Percentiles rank a stretch among this genome's conserved stretches.
These are phyloP conservation scores for Nasonia longicornis DNA, from an alignment of 1,140 invertebrate species.

Conservation along the genomic window DNA sequence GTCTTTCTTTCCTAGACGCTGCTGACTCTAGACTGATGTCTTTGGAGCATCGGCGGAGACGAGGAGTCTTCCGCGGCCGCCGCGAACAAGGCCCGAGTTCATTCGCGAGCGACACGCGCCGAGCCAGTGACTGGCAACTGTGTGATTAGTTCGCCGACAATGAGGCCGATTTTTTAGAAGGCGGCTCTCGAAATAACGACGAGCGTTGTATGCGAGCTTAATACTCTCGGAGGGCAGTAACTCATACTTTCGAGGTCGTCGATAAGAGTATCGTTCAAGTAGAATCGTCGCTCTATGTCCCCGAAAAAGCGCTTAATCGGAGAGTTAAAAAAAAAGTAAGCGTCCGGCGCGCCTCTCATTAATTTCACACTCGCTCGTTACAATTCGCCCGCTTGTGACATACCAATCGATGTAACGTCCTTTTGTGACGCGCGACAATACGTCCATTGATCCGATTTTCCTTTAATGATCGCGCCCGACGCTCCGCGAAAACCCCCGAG, in stretches of 20 bases:
- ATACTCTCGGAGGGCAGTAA: background rate
- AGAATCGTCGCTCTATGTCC: too few species aligned
- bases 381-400: background rate
- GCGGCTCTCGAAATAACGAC: background rate
- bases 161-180: background rate
- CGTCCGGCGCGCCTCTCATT: background rate
- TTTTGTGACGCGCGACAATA: constrained; percentile 21
- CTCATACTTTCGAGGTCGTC: too few species aligned
- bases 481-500: constrained; percentile 3
- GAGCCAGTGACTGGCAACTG: background rate
- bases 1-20: background rate
- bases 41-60: background rate
- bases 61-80: background rate
- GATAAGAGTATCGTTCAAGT: too few species aligned
- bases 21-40: background rate
- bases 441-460: constrained; percentile 27
- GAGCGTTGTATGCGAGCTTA: background rate
- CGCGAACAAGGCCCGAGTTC: background rate
- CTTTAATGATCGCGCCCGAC: constrained; percentile 29
- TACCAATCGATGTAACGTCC: constrained; percentile 13
- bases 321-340: background rate
- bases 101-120: background rate
- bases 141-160: background rate
- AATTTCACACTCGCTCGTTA: constrained; percentile 17
- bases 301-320: too few species aligned